Percentiles rank a stretch among this genome's conserved stretches.
These are phyloP conservation scores for Siniperca scherzeri DNA, from an alignment of 2,797 vertebrate species.

Conservation along the genomic window DNA sequence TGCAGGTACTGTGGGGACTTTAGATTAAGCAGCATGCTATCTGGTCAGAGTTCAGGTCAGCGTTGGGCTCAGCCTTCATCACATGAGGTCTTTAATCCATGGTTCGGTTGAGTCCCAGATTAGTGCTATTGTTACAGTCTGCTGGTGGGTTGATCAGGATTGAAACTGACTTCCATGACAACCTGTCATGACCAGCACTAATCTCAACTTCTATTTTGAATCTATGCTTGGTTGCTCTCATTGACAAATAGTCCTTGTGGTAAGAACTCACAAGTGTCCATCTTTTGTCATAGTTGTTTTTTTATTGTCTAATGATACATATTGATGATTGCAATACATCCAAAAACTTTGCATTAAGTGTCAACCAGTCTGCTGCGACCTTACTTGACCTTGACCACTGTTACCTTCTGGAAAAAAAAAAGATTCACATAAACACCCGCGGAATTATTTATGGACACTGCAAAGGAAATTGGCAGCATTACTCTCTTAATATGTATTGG, in stretches of 20 bases:
- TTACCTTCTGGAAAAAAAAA: slow-evolving; percentile 43
- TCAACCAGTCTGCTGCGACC: slow-evolving; percentile 50
- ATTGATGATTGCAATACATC: slow-evolving; percentile 33
- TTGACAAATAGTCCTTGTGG: slow-evolving; percentile 36
- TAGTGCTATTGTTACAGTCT: slow-evolving; percentile 81
- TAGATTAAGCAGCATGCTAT: slow-evolving; percentile 62
- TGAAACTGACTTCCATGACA: slow-evolving; percentile 77
- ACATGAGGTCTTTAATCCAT: slow-evolving; percentile 82
- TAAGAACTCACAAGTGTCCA: slow-evolving; percentile 20
- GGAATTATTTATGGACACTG: slow-evolving; percentile 58
- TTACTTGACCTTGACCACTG: slow-evolving; percentile 45
- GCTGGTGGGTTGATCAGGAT: slow-evolving; percentile 74
- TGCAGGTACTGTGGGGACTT: slow-evolving; percentile 38
- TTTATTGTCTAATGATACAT: slow-evolving; percentile 46
- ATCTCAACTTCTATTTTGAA: slow-evolving; percentile 76
- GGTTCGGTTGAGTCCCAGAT: slow-evolving; percentile 76
- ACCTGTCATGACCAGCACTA: slow-evolving; percentile 71
- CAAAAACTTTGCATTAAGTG: slow-evolving; percentile 16
- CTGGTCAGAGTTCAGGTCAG: slow-evolving; percentile 78
- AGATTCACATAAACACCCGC: slow-evolving; percentile 44
- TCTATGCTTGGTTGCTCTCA: slow-evolving; percentile 56
- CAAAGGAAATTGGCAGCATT: slow-evolving; percentile 46
- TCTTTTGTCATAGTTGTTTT: slow-evolving; percentile 50
- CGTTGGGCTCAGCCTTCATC: slow-evolving; percentile 74
- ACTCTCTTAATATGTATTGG: slow-evolving; percentile 35